phyloP scores from a whole-genome alignment of 2,797 vertebrate genomes.

The Danio aesculapii region DNA sequence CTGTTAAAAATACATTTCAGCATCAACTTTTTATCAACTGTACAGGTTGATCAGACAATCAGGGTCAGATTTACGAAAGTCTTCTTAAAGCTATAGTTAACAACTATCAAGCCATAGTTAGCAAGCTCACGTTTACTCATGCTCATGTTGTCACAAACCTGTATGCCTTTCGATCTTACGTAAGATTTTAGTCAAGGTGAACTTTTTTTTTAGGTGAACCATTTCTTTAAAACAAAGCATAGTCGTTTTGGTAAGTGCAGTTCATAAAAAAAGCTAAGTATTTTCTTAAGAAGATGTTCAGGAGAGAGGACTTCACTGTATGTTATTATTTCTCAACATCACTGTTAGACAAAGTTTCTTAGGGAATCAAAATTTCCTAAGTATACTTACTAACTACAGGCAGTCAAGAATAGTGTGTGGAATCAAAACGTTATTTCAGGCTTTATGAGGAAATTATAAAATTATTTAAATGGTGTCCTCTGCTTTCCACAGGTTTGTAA shows the following conservation, averaged over 20 bases:
- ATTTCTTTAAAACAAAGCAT: background rate
- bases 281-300: too few relatives aligned
- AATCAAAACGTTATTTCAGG: too few relatives aligned
- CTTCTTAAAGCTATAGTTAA: background rate
- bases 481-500: too few relatives aligned
- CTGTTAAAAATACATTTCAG: background rate
- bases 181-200: background rate
- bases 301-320: background rate
- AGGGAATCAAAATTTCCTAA: background rate
- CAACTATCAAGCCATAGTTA: background rate
- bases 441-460: too few relatives aligned
- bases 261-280: too few relatives aligned
- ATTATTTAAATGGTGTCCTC: too few relatives aligned
- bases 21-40: too few relatives aligned
- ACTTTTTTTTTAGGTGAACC: background rate
- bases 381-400: too few relatives aligned
- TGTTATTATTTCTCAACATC: background rate
- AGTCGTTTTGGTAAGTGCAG: too few relatives aligned
- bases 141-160: background rate
- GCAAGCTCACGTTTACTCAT: background rate
- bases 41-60: background rate
- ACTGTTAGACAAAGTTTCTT: background rate
- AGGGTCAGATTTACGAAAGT: background rate
- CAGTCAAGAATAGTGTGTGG: too few relatives aligned
- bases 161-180: background rate